A percentile compares a stretch with the other conserved stretches of the same genome.
These are phyloP conservation scores for Excalfactoria chinensis DNA, from an alignment of 2,113 vertebrate species.

Conservation along the genomic window DNA sequence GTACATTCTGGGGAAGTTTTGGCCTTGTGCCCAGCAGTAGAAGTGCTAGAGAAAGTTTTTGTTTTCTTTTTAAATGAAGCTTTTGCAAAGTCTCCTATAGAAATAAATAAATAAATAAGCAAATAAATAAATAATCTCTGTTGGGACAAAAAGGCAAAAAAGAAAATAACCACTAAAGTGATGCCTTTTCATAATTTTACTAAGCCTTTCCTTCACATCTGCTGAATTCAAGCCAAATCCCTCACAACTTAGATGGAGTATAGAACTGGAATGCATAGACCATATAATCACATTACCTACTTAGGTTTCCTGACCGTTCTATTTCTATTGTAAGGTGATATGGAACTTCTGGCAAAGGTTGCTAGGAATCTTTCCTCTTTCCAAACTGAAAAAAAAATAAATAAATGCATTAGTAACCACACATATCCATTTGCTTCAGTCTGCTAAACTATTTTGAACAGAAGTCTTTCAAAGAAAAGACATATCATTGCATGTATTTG, in stretches of 20 bases:
- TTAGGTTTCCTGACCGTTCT: neutral
- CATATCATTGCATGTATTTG: neutral
- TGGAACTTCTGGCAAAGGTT: neutral
- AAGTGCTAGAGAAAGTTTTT: neutral
- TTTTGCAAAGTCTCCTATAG: neutral
- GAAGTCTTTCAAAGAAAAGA: neutral
- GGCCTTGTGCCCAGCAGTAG: rapidly evolving
- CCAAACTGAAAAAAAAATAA: neutral
- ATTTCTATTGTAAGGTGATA: neutral
- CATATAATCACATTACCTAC: neutral
- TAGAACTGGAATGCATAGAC: neutral
- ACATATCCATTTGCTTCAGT: neutral
- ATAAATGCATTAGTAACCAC: neutral
- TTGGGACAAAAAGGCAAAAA: neutral
- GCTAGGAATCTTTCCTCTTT: neutral
- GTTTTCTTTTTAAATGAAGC: neutral
- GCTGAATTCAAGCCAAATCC: neutral
- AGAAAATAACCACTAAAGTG: neutral
- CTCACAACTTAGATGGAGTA: neutral
- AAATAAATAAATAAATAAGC: no score
- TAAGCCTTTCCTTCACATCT: neutral
- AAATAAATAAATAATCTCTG: neutral
- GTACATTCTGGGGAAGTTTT: neutral
- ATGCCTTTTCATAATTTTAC: neutral
- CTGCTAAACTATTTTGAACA: neutral